Conservation (phyloP, 2,113 vertebrate species). For the Percopsis transmontana region DNA sequence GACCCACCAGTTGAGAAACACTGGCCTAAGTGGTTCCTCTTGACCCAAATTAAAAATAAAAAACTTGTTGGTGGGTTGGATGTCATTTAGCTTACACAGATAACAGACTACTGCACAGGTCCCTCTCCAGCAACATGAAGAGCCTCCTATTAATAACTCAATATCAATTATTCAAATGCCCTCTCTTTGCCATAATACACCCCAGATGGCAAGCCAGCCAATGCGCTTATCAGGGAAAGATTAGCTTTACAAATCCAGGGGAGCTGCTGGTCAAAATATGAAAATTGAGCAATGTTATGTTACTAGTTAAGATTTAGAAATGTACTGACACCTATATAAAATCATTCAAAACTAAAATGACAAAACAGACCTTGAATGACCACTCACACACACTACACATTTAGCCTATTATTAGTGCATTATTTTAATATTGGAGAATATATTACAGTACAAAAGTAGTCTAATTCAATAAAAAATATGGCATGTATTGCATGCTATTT, state of each 20-base stretch:
- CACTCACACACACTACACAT: no score
- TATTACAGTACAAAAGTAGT: no score
- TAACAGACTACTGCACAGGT: not conserved
- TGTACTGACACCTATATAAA: not conserved
- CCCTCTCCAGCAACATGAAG: slow-evolving; percentile 57
- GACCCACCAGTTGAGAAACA: no score
- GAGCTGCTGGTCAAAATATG: slow-evolving; percentile 56
- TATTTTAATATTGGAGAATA: no score
- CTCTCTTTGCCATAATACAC: slow-evolving; percentile 68
- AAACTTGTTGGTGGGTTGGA: no score
- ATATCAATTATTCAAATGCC: slow-evolving; percentile 77
- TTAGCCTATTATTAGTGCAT: no score
- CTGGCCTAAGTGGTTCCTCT: no score
- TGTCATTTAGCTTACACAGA: not conserved
- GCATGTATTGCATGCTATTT: no score
- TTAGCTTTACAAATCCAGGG: slow-evolving; percentile 73
- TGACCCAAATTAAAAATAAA: no score
- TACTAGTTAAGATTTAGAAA: slow-evolving; percentile 56
- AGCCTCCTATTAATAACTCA: slow-evolving; percentile 74
- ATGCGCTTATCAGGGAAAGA: slow-evolving; percentile 73
- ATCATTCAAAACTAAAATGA: not conserved
- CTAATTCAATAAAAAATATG: no score
- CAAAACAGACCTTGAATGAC: no score
- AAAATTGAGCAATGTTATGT: not conserved
- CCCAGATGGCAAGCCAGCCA: slow-evolving; percentile 71